Evolutionary conservation across 2,113 vertebrate species (phyloP), one percentile per base, ranked within the genome.

Genomic region (Sturnus vulgaris): DNA sequence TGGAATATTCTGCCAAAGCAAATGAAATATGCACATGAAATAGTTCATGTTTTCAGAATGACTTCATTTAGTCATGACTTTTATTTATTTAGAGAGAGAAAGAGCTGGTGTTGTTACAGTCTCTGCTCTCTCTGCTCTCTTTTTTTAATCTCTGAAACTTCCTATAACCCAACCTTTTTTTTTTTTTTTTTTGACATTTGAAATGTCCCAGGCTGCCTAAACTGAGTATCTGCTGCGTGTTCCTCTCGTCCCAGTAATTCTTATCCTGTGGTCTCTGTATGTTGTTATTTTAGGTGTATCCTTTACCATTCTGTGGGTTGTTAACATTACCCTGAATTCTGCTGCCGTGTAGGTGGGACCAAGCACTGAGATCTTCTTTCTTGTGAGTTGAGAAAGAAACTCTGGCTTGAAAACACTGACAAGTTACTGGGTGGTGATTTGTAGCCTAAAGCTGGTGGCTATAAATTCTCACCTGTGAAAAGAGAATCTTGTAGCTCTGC

Each of bases 41-140:
- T 92, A 88, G 53, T 83, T 92, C 72, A 5, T 96, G 60, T 90
- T 96, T 97, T 90, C 88, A 81, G 86, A 93, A 90, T 94, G 76
- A 93, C 92, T 96, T 97, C 64, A 93, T 93, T 77, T 95, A 90
- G 64, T 88, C 56, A 8, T 83, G 86, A 68, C 82, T 90, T 71
- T 24, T 94, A 90, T 95, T 95, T 83, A 84, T 70, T 82, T 69
- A 70, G 50, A 47, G 39, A 35, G 79, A 78, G 46, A 88, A 76
- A 80, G 87, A 82, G 56, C 76, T 83, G 77, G 12, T 97, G 88
- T 64, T 95, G 33, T 90, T 95, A 92, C 33, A 92, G 42, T 81
- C 56, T 86, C 56, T 4, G 16, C 28, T 90, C 22, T 75, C 52
- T 90, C 64, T 39, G 64, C 28, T 88, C 20, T 92, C 18, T 92